Percentiles rank a stretch among this genome's conserved stretches.
These are phyloP conservation scores for Gracilinanus agilis DNA, from an alignment of 2,113 vertebrate genomes.

Conservation along the genomic window DNA sequence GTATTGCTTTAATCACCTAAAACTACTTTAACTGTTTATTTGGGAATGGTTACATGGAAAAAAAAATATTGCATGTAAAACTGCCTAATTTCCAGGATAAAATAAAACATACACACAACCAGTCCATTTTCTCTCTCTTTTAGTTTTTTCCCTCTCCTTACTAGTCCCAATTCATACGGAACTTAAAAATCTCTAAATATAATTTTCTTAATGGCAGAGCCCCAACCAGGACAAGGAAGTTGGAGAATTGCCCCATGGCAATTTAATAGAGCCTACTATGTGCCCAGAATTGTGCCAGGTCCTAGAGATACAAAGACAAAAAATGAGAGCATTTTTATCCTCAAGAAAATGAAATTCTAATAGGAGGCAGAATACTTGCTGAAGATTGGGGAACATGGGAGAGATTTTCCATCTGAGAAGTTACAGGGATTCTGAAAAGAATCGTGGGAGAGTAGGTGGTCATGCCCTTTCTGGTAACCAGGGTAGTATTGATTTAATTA, in stretches of 20 bases:
- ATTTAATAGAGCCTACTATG: background rate
- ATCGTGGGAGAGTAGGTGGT: background rate
- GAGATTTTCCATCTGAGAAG: background rate
- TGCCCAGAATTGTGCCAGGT: background rate
- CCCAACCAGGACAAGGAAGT: background rate
- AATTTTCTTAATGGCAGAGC: background rate
- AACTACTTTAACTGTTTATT: constrained; percentile 84
- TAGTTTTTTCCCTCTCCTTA: constrained; percentile 34
- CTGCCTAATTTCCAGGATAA: constrained; percentile 76
- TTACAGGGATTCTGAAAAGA: no score
- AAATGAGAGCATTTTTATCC: background rate
- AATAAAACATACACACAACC: constrained; percentile 49
- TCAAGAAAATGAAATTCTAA: background rate
- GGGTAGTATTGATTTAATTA: background rate
- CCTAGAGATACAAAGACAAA: background rate
- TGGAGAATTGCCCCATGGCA: background rate
- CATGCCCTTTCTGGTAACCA: background rate
- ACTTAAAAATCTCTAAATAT: constrained; percentile 54
- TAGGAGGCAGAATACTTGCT: background rate
- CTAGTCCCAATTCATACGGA: constrained; percentile 36
- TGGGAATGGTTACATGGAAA: constrained; percentile 76
- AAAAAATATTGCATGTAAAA: constrained; percentile 74
- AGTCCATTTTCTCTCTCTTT: constrained; percentile 32
- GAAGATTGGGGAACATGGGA: background rate
- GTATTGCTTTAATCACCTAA: constrained; percentile 86